A percentile compares a stretch with the other conserved stretches of the same genome.
Conservation (phyloP, 1,140 invertebrate genomes). For the Piezodorus guildinii region DNA sequence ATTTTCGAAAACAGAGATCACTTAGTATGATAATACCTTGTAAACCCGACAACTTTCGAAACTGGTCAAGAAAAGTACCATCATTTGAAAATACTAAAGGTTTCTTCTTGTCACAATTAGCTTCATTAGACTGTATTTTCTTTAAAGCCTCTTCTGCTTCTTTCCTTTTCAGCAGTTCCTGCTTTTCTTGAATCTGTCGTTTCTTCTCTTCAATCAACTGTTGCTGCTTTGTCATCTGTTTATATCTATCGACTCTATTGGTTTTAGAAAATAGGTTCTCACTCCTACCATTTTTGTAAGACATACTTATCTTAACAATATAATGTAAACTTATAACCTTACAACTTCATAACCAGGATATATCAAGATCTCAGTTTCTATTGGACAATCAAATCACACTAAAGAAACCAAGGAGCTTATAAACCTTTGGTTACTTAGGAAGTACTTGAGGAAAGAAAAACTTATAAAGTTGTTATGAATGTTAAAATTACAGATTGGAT, state of each 20-base stretch:
- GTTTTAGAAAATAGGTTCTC: conserved; percentile 7
- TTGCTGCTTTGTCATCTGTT: conserved; percentile 70
- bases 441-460: too few species aligned
- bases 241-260: conserved; percentile 17
- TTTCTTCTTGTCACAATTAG: background rate
- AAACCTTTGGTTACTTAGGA: too few species aligned
- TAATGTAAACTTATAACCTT: background rate
- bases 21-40: conserved; percentile 14
- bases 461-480: too few species aligned
- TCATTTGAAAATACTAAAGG: conserved; percentile 56
- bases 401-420: too few species aligned
- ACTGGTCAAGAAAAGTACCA: conserved; percentile 68
- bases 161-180: conserved; percentile 39
- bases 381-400: too few species aligned
- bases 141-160: conserved; percentile 37
- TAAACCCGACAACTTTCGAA: conserved; percentile 46
- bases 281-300: conserved; percentile 7
- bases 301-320: conserved; percentile 1
- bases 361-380: too few species aligned
- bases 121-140: conserved; percentile 3
- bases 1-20: too few species aligned
- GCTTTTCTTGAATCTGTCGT: conserved; percentile 54
- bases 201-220: conserved; percentile 70
- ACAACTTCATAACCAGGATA: too few species aligned
- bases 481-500: too few species aligned